phyloP scores from a whole-genome alignment of 2,797 vertebrate species.

The Nannoperca obscura region DNA sequence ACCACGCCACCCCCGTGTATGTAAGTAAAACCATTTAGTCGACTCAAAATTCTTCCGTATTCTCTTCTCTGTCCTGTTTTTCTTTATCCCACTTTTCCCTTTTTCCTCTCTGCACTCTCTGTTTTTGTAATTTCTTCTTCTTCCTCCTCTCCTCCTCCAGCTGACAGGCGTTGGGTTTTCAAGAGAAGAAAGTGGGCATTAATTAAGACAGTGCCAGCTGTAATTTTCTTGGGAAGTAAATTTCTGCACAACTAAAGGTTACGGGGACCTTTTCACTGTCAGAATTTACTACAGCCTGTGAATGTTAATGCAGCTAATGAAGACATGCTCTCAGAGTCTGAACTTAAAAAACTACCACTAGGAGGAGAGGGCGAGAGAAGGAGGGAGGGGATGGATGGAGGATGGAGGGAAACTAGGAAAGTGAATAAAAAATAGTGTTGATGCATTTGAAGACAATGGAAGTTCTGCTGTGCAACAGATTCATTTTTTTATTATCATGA shows the following conservation, averaged over 20 bases:
- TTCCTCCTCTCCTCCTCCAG: conserved; percentile 86
- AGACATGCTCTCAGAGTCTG: conserved; percentile 99
- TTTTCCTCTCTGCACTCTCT: conserved; percentile 70
- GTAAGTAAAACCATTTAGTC: conserved; percentile 75
- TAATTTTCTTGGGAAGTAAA: conserved; percentile 99
- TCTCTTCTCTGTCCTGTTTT: conserved; percentile 47
- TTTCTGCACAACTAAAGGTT: conserved; percentile 99
- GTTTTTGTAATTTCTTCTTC: conserved; percentile 88
- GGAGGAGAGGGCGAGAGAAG: conserved; percentile 84
- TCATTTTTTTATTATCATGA: conserved; percentile 24
- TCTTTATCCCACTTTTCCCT: conserved; percentile 30
- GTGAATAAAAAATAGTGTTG: conserved; percentile 29
- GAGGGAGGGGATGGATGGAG: conserved; percentile 33
- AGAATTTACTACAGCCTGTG: conserved; percentile 99
- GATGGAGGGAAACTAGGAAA: conserved; percentile 63
- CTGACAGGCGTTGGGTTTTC: conserved; percentile 99
- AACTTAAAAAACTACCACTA: conserved; percentile 98
- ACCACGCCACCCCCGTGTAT: conserved; percentile 28
- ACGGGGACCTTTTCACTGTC: conserved; percentile 99
- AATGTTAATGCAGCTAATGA: conserved; percentile 99
- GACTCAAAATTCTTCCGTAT: conserved; percentile 57
- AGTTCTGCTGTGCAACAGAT: conserved; percentile 34
- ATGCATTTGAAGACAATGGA: conserved; percentile 13
- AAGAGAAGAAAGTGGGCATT: conserved; percentile 99
- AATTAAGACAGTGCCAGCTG: conserved; percentile 99